Evolutionary conservation across 2,113 vertebrate genomes (phyloP).

Genomic region (Dascyllus trimaculatus): DNA sequence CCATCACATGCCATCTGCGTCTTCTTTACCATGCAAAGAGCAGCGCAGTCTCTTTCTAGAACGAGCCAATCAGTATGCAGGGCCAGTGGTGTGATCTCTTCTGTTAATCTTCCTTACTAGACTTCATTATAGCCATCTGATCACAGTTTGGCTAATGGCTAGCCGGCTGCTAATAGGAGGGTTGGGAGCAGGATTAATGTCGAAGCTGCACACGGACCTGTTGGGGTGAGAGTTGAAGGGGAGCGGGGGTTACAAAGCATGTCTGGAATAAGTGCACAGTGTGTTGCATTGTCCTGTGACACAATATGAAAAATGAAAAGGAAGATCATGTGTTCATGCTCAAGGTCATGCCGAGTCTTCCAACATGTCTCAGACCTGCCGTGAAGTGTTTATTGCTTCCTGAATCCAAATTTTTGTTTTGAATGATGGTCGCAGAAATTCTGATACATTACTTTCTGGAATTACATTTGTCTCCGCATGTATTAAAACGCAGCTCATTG

Average conservation of each 20-base stretch:
- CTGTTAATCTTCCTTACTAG: constrained; percentile 73
- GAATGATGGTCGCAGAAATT: constrained; percentile 2
- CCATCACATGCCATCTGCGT: constrained; percentile 43
- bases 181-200: constrained; percentile 66
- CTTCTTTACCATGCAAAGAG: constrained; percentile 11
- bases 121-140: constrained; percentile 77
- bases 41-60: constrained; percentile 16
- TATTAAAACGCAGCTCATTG: constrained; percentile 58
- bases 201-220: constrained; percentile 33
- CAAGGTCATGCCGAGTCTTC: not conserved
- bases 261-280: constrained; percentile 8
- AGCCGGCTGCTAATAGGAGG: constrained; percentile 65
- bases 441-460: constrained; percentile 35
- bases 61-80: constrained; percentile 61
- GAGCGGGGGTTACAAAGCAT: not conserved
- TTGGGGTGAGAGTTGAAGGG: constrained; percentile 35
- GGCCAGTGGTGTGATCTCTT: constrained; percentile 44
- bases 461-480: constrained; percentile 27
- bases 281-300: not conserved
- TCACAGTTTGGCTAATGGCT: constrained; percentile 74
- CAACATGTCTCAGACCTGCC: not conserved
- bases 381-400: not conserved
- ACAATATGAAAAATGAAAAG: not conserved
- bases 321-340: not conserved
- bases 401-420: constrained; percentile 1